Evolutionary conservation across 2,797 vertebrate species (phyloP).

Genomic region (Atherinosoma microstoma): DNA sequence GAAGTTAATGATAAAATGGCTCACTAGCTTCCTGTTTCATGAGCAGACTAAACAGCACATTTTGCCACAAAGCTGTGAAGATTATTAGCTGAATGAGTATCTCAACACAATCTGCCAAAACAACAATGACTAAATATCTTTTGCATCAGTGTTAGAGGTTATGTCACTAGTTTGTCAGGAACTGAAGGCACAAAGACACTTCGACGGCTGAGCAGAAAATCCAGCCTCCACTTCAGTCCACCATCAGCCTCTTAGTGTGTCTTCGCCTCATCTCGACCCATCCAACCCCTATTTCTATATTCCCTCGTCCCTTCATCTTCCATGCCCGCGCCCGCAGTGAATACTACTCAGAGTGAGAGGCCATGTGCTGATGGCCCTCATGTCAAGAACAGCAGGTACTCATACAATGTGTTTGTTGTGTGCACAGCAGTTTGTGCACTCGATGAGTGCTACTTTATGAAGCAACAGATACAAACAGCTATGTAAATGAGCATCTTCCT

Average conservation of each 20-base stretch:
- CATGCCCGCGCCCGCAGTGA: constrained; percentile 41
- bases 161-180: constrained; percentile 15
- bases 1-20: constrained; percentile 57
- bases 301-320: constrained; percentile 58
- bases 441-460: constrained; percentile 63
- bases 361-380: constrained; percentile 68
- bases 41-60: constrained; percentile 55
- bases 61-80: constrained; percentile 50
- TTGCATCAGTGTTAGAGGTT: constrained; percentile 23
- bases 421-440: constrained; percentile 49
- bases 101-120: constrained; percentile 17
- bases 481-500: constrained; percentile 58
- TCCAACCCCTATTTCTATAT: constrained; percentile 38
- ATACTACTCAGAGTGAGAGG: constrained; percentile 50
- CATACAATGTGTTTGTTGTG: constrained; percentile 59
- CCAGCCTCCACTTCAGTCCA: constrained; percentile 49
- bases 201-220: constrained; percentile 58
- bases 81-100: constrained; percentile 39
- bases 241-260: constrained; percentile 35
- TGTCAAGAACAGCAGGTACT: constrained; percentile 69
- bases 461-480: constrained; percentile 63
- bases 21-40: constrained; percentile 60
- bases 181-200: constrained; percentile 22
- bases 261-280: constrained; percentile 45
- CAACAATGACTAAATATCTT: constrained; percentile 14